Evolutionary conservation across 64 coral and sea anemone genomes (phyloP).

Genomic region (Stichodactyla helianthus): DNA sequence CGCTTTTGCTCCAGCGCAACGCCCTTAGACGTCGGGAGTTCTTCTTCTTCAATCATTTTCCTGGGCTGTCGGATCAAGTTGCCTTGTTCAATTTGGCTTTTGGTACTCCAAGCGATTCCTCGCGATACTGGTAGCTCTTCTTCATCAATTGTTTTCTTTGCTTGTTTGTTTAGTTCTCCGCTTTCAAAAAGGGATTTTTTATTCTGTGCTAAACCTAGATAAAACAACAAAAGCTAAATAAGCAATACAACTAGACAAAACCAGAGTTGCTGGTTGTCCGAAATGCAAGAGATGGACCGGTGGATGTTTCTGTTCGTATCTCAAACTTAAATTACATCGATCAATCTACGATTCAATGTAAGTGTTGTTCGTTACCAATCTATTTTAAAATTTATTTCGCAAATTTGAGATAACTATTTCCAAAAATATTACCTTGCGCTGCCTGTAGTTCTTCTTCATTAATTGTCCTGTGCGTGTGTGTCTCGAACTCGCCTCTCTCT

Average conservation of each 20-base stretch:
- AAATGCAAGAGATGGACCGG: too few species aligned
- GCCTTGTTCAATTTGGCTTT: conserved; percentile 59
- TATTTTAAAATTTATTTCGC: too few species aligned
- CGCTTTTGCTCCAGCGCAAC: background rate
- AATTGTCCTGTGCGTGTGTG: conserved; percentile 11
- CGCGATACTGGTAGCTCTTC: conserved; percentile 55
- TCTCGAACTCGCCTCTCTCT: background rate
- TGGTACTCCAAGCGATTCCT: conserved; percentile 48
- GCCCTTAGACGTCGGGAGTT: conserved; percentile 17
- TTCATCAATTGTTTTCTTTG: conserved; percentile 72
- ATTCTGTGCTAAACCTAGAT: conserved; percentile 38
- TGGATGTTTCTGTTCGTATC: too few species aligned
- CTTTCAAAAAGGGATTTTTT: conserved; percentile 69
- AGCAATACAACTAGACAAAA: too few species aligned
- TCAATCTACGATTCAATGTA: too few species aligned
- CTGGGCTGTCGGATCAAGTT: conserved; percentile 33
- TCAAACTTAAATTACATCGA: too few species aligned
- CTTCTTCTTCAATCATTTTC: conserved; percentile 79
- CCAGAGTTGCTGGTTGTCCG: too few species aligned
- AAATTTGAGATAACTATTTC: background rate
- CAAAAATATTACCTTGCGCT: background rate
- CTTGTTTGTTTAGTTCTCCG: conserved; percentile 48
- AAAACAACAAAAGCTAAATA: background rate
- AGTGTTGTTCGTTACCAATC: too few species aligned
- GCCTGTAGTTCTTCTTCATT: background rate